phyloP scores from a whole-genome alignment of 1,140 invertebrate species.

The Carposina sasakii region DNA sequence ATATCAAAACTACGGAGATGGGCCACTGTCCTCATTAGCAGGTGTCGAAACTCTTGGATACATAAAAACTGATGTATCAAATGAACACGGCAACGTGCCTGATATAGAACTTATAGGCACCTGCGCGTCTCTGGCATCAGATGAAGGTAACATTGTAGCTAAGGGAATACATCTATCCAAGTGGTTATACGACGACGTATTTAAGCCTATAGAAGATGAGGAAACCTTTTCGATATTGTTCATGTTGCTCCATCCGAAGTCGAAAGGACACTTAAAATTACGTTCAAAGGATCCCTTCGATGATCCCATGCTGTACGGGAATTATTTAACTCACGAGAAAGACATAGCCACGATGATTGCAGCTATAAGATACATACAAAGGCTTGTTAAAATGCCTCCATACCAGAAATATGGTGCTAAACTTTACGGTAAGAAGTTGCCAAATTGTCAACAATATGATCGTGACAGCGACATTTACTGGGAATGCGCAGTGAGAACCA shows the following conservation, averaged over 20 bases:
- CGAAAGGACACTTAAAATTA: slow-evolving; percentile 79
- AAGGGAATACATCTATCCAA: slow-evolving; percentile 72
- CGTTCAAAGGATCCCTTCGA: slow-evolving; percentile 81
- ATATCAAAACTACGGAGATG: slow-evolving; percentile 68
- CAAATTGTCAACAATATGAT: slow-evolving; percentile 71
- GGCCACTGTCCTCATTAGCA: slow-evolving; percentile 71
- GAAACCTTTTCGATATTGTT: slow-evolving; percentile 80
- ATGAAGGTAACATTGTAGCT: slow-evolving; percentile 75
- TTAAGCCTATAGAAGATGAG: slow-evolving; percentile 71
- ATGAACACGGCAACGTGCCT: slow-evolving; percentile 70
- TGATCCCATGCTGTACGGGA: slow-evolving; percentile 82
- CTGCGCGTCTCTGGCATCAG: slow-evolving; percentile 73
- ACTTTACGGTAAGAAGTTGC: slow-evolving; percentile 73
- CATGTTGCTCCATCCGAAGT: slow-evolving; percentile 83
- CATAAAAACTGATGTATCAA: slow-evolving; percentile 74
- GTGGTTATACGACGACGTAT: slow-evolving; percentile 74
- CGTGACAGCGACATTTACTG: slow-evolving; percentile 81
- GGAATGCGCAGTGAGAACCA: slow-evolving; percentile 79
- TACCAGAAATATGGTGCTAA: slow-evolving; percentile 75
- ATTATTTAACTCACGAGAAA: slow-evolving; percentile 79
- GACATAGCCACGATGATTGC: slow-evolving; percentile 80
- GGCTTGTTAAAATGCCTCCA: slow-evolving; percentile 74
- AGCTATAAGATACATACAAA: slow-evolving; percentile 77
- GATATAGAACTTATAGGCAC: slow-evolving; percentile 77
- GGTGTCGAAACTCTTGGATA: slow-evolving; percentile 79